phyloP scores from a whole-genome alignment of 2,888 invertebrate species.

The Eremobia ochroleuca region DNA sequence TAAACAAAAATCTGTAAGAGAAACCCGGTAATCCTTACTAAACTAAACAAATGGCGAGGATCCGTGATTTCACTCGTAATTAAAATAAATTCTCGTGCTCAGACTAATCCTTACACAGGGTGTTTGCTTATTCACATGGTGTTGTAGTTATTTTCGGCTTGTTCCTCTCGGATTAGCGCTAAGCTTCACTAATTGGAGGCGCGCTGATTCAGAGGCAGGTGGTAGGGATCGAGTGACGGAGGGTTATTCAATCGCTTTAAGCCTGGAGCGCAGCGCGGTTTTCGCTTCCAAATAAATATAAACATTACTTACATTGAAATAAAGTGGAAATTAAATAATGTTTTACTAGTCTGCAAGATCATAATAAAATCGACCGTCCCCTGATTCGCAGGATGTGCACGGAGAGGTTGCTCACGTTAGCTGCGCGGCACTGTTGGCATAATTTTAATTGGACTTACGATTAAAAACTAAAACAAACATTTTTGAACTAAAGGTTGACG shows the following conservation, averaged over 20 bases:
- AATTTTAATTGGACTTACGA: not conserved
- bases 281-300: not conserved
- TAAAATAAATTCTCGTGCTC: constrained; percentile 77
- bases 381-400: not conserved
- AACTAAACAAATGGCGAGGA: constrained; percentile 61
- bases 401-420: too few relatives aligned
- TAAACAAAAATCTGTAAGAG: constrained; percentile 39
- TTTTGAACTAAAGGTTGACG: not conserved
- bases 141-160: constrained; percentile 83
- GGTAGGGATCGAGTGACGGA: constrained; percentile 54
- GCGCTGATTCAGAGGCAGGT: constrained; percentile 73
- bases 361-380: not conserved
- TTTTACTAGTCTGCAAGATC: not conserved
- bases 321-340: not conserved
- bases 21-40: constrained; percentile 54
- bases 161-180: constrained; percentile 81
- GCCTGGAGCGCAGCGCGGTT: not conserved
- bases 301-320: rapidly evolving
- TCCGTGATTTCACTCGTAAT: constrained; percentile 70
- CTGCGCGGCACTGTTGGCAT: not conserved
- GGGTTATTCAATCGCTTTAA: constrained; percentile 32
- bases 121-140: constrained; percentile 80
- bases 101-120: constrained; percentile 72
- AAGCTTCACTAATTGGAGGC: constrained; percentile 85
- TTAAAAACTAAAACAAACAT: not conserved